Evolutionary conservation across 1,140 invertebrate genomes (phyloP).

Genomic region (Hyles euphorbiae): DNA sequence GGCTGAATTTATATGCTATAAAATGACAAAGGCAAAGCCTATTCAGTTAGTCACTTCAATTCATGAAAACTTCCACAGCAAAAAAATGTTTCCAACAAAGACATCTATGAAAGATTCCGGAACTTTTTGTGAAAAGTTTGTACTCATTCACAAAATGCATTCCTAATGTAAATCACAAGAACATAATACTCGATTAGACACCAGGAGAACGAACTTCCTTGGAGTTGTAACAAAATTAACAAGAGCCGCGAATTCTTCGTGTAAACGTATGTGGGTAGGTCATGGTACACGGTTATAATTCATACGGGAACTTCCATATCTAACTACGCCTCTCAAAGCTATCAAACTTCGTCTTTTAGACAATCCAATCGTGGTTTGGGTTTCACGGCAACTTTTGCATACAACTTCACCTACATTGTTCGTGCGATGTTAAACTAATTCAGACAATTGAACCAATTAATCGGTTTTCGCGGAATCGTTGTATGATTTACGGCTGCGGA

Average conservation of each 20-base stretch:
- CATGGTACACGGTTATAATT: conserved; percentile 46
- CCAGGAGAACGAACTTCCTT: conserved; percentile 6
- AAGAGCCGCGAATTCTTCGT: conserved; percentile 37
- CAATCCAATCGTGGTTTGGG: conserved; percentile 57
- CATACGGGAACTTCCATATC: conserved; percentile 43
- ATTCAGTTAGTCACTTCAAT: too few species aligned
- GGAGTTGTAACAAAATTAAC: conserved; percentile 36
- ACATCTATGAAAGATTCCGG: too few species aligned
- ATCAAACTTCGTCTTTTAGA: conserved; percentile 62
- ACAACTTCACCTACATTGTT: conserved; percentile 60
- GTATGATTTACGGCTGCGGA: conserved; percentile 29
- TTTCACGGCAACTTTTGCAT: conserved; percentile 63
- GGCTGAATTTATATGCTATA: too few species aligned
- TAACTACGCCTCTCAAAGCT: conserved; percentile 49
- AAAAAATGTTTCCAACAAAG: too few species aligned
- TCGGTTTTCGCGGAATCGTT: conserved; percentile 37
- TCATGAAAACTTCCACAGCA: too few species aligned
- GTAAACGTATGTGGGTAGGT: conserved; percentile 45
- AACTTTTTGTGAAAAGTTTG: too few species aligned
- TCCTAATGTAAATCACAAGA: too few species aligned
- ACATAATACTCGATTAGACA: neutral
- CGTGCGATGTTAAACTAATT: conserved; percentile 54
- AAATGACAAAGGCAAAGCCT: too few species aligned
- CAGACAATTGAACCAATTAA: conserved; percentile 61
- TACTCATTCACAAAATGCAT: too few species aligned